Conservation (phyloP, 2,113 vertebrate species). For the Mellivora capensis region DNA sequence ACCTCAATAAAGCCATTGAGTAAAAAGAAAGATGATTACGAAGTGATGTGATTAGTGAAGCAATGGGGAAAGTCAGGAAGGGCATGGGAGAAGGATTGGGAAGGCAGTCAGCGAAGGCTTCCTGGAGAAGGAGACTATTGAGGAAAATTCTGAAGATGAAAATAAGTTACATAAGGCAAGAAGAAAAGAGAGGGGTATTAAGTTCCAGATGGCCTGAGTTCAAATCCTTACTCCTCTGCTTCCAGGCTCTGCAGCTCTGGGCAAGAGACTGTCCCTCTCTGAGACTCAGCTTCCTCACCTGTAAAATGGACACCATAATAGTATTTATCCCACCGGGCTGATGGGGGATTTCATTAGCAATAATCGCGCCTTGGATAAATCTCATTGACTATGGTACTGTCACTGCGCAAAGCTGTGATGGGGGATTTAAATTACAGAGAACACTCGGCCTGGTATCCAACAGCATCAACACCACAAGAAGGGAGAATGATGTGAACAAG, state of each 20-base stretch:
- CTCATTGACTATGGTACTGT: too few relatives aligned
- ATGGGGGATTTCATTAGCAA: not conserved
- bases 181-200: not conserved
- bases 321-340: not conserved
- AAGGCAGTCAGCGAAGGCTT: not conserved
- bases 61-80: not conserved
- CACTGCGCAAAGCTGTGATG: too few relatives aligned
- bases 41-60: not conserved
- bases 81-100: not conserved
- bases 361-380: too few relatives aligned
- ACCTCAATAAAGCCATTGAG: not conserved
- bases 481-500: not conserved
- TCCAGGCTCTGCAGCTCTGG: not conserved
- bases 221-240: not conserved
- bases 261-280: not conserved
- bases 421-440: not conserved
- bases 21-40: not conserved
- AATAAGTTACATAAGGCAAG: not conserved
- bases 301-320: not conserved
- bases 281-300: not conserved
- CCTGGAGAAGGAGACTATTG: not conserved
- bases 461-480: not conserved
- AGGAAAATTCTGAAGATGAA: not conserved
- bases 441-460: too few relatives aligned
- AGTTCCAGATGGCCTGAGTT: not conserved